Conservation (phyloP, 1,140 invertebrate genomes). For the Galendromus occidentalis region DNA sequence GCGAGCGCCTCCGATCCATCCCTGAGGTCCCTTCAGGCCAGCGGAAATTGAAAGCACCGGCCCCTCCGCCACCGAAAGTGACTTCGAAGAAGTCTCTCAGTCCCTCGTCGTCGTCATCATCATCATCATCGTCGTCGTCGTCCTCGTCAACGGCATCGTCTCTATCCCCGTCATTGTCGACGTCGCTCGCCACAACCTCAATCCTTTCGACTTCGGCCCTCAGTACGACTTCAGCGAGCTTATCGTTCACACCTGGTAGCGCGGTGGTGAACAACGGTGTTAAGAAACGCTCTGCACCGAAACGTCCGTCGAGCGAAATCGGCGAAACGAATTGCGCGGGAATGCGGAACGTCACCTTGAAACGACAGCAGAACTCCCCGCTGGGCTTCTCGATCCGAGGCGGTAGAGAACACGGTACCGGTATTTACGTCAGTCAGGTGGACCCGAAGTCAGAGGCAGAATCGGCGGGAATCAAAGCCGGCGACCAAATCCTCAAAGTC, state of each 20-base stretch:
- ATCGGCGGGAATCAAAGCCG: slow-evolving; percentile 62
- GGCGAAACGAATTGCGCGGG: neutral
- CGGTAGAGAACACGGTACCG: slow-evolving; percentile 70
- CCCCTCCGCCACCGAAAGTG: neutral
- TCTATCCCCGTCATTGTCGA: neutral
- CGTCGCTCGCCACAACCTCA: neutral
- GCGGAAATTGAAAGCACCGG: neutral
- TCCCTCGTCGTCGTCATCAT: neutral
- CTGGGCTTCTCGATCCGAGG: slow-evolving; percentile 12
- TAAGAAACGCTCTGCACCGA: neutral
- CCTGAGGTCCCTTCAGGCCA: neutral
- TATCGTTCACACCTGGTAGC: no score
- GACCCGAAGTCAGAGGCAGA: slow-evolving; percentile 62
- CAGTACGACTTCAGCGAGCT: no score
- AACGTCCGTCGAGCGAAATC: neutral
- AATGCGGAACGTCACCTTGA: neutral
- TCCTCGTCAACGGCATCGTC: neutral
- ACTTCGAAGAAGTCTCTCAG: neutral
- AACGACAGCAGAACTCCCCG: neutral
- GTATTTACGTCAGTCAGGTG: slow-evolving; percentile 74
- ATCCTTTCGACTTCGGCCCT: no score
- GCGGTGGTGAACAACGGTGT: neutral
- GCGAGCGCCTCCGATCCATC: neutral
- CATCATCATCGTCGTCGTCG: neutral
- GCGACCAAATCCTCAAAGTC: slow-evolving; percentile 75